These are phyloP conservation scores for Limnodromus scolopaceus DNA, from an alignment of 2,797 vertebrate species.

Conservation along the genomic window DNA sequence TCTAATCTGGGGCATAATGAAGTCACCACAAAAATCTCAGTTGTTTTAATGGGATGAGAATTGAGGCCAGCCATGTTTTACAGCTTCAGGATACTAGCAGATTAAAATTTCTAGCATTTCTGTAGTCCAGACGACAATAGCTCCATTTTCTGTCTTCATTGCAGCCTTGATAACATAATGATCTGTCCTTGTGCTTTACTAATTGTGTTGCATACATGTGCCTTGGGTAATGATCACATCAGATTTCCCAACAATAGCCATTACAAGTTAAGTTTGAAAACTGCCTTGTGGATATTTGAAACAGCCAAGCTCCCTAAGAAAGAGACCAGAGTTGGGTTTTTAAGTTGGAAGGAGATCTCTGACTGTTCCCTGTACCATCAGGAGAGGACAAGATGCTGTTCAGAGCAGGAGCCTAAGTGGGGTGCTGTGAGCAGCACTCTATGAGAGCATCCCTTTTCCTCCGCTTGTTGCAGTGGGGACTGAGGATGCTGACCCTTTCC, in stretches of 20 bases:
- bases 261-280: not conserved
- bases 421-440: not conserved
- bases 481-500: not conserved
- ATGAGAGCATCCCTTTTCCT: accelerated
- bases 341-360: not conserved
- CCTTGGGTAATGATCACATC: accelerated
- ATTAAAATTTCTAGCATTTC: not conserved
- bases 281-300: not conserved
- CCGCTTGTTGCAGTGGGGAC: accelerated
- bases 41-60: not conserved
- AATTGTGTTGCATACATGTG: accelerated
- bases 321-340: not conserved
- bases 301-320: not conserved
- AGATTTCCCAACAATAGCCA: not conserved
- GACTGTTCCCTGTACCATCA: not conserved
- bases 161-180: not conserved
- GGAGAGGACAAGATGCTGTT: not conserved
- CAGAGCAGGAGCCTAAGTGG: not conserved
- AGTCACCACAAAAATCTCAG: not conserved
- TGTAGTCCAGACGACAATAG: not conserved
- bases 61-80: not conserved
- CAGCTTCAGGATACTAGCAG: not conserved
- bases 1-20: not conserved
- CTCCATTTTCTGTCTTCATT: not conserved
- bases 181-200: not conserved